Evolutionary conservation across 1,140 invertebrate species (phyloP), one percentile per base, ranked within the genome.

Genomic region (Diplogasteroides magnus): DNA sequence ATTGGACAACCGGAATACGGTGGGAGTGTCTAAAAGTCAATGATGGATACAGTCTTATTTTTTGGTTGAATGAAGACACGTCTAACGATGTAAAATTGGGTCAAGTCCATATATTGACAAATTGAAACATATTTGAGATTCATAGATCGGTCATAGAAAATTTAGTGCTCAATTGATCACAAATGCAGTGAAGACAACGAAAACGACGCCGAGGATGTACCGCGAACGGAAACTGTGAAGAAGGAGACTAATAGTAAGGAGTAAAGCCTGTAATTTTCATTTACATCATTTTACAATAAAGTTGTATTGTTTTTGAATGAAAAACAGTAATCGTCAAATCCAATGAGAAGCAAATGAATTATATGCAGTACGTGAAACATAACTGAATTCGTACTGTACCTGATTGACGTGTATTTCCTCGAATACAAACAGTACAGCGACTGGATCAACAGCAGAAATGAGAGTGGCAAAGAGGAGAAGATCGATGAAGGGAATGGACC

Each of bases 391-490:
- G n/a, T n/a, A n/a, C n/a, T n/a, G n/a, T 48, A 48, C 37, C 37
- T 48, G 93, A 85, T 96, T 76, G 63, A 77, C 72, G 68, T 77
- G 76, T 14, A 77, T 77, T 61, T 77, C 73, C 62, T 77, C 76
- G 62, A 77, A 77, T 2, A 77, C 68, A 61, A 60, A 57, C 55
- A 77, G 69, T 13, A 85, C 86, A 14, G 95, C 94, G 6, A 98
- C 94, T 2, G 95, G 95, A 87, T 98, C 95, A 14, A 98, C 94
- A 63, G 95, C 95, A 19, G 94, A 97, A 82, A 98, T 97, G 29
- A 97, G 83, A 2, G 94, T 96, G 1, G 94, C 94, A 87, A 98
- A 98, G 0, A 94, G 94, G 88, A 97, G 61, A 19, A 73, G 65
- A 31, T 75, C 74, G 11, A 76, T 57, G 26, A 71, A 56, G 23